These are phyloP conservation scores for Corythaixoides concolor DNA, from an alignment of 2,113 vertebrate species.

Conservation along the genomic window DNA sequence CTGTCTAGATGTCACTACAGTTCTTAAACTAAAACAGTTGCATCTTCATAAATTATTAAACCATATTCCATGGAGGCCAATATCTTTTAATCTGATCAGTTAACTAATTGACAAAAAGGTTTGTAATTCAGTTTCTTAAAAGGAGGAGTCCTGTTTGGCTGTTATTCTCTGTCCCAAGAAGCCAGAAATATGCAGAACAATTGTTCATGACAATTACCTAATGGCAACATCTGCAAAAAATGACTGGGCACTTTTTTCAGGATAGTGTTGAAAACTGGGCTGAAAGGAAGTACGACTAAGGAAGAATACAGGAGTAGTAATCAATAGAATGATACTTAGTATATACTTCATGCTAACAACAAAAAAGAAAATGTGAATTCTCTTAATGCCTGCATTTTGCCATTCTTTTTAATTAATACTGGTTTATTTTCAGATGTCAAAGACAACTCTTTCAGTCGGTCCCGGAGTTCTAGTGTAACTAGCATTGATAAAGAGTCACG, in stretches of 20 bases:
- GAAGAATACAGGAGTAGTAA: not conserved
- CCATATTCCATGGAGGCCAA: not conserved
- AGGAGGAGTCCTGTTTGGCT: not conserved
- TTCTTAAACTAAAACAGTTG: not conserved
- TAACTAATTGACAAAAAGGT: not conserved
- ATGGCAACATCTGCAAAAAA: not conserved
- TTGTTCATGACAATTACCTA: not conserved
- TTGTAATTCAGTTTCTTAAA: not conserved
- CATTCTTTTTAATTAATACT: conserved; percentile 19
- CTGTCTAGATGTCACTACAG: not conserved
- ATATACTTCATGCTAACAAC: not conserved
- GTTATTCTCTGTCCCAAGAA: not conserved
- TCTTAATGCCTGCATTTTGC: not conserved
- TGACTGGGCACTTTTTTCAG: not conserved
- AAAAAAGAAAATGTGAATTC: not conserved
- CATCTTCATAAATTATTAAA: not conserved
- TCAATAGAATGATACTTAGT: not conserved
- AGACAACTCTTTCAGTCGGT: conserved; percentile 98
- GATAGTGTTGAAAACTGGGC: not conserved
- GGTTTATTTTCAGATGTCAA: conserved; percentile 87
- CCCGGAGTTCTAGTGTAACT: conserved; percentile 96
- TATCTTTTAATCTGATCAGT: not conserved
- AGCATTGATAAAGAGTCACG: conserved; percentile 97
- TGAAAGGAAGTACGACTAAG: not conserved
- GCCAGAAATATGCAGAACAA: not conserved